Percentiles rank a stretch among this genome's conserved stretches.
Conservation (phyloP, 2,888 invertebrate species). For the Ptilodon capucinus region DNA sequence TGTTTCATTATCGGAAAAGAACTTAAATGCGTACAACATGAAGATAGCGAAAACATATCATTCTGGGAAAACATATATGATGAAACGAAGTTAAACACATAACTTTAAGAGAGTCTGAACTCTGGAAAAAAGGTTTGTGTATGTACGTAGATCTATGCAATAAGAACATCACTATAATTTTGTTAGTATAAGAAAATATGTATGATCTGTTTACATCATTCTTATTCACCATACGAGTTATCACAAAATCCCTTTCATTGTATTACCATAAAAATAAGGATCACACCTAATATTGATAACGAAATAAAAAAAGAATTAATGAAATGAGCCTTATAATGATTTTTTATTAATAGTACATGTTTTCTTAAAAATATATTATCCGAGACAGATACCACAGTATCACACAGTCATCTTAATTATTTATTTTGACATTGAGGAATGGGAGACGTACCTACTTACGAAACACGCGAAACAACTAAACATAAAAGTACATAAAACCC, state of each 20-base stretch:
- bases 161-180: too few relatives aligned
- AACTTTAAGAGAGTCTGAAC: background rate
- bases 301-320: slow-evolving; percentile 29
- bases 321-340: slow-evolving; percentile 49
- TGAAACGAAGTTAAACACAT: slow-evolving; percentile 26
- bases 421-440: slow-evolving; percentile 3
- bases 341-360: slow-evolving; percentile 48
- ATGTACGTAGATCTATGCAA: too few relatives aligned
- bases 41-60: slow-evolving; percentile 46
- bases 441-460: slow-evolving; percentile 2
- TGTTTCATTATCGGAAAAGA: slow-evolving; percentile 59
- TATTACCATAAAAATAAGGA: background rate
- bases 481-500: too few relatives aligned
- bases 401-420: slow-evolving; percentile 11
- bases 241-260: background rate
- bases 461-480: slow-evolving; percentile 12
- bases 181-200: too few relatives aligned
- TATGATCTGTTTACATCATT: too few relatives aligned
- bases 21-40: slow-evolving; percentile 45
- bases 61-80: slow-evolving; percentile 70
- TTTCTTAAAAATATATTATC: slow-evolving; percentile 50
- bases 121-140: too few relatives aligned
- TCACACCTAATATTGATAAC: slow-evolving; percentile 8
- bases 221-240: too few relatives aligned
- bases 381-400: slow-evolving; percentile 39